Percentiles rank a stretch among this genome's conserved stretches.
These are phyloP conservation scores for Petroica traversi DNA, from an alignment of 2,113 vertebrate species.

Conservation along the genomic window DNA sequence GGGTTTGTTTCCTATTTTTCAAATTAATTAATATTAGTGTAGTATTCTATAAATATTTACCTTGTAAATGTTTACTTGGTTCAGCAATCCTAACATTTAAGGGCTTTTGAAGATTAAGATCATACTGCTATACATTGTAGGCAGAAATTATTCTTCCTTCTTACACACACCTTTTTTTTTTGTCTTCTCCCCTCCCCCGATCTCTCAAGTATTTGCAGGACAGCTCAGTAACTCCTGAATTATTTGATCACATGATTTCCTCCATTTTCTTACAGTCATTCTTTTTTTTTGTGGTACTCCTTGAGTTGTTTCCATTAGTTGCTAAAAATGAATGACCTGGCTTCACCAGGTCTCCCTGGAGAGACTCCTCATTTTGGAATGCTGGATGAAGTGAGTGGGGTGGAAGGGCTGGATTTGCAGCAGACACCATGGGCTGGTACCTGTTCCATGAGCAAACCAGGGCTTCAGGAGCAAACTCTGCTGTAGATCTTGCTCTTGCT, in stretches of 20 bases:
- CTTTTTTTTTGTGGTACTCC: not conserved
- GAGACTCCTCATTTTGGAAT: not conserved
- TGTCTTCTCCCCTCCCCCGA: rapidly evolving
- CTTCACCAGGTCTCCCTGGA: not conserved
- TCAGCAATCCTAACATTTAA: not conserved
- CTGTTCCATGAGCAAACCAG: not conserved
- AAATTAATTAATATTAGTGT: not conserved
- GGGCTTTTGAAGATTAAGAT: not conserved
- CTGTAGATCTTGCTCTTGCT: rapidly evolving
- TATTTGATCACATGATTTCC: not conserved
- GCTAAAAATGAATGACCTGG: not conserved
- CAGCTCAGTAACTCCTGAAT: not conserved
- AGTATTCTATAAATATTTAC: not conserved
- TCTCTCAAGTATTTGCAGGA: not conserved
- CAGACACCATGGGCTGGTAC: rapidly evolving
- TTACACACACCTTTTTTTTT: not conserved
- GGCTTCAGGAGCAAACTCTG: not conserved
- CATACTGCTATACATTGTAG: not conserved
- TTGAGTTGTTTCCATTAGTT: not conserved
- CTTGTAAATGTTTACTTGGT: not conserved
- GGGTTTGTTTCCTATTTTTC: not conserved
- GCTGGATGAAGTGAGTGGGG: not conserved
- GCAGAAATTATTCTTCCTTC: not conserved
- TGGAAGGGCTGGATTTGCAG: not conserved
- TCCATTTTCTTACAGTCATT: not conserved